phyloP scores from a whole-genome alignment of 2,888 invertebrate species.

The Euproctis similis region DNA sequence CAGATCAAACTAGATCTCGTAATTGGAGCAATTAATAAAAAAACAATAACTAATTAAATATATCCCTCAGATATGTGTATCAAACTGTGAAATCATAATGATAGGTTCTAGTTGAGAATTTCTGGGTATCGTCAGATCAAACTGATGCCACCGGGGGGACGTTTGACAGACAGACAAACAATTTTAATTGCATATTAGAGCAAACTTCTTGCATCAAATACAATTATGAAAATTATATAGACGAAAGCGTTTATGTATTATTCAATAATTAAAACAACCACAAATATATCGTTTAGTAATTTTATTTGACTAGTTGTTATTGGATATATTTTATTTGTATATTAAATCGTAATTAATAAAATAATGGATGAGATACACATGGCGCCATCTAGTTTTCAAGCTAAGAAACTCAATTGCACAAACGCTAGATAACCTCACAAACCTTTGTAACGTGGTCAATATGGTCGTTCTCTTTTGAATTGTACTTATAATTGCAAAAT shows the following conservation, averaged over 20 bases:
- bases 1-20: constrained; percentile 4
- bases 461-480: too few relatives aligned
- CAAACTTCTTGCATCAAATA: constrained; percentile 29
- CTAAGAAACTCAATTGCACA: too few relatives aligned
- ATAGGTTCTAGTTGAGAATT: constrained; percentile 38
- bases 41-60: constrained; percentile 36
- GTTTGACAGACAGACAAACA: constrained; percentile 61
- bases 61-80: constrained; percentile 19
- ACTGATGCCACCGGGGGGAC: constrained; percentile 58
- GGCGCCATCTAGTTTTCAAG: neutral
- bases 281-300: too few relatives aligned
- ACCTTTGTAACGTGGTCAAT: too few relatives aligned
- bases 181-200: constrained; percentile 59
- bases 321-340: too few relatives aligned
- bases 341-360: too few relatives aligned
- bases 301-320: too few relatives aligned
- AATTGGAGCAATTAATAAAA: constrained; percentile 19
- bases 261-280: constrained; percentile 18
- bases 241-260: constrained; percentile 18
- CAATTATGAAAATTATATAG: constrained; percentile 39
- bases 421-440: too few relatives aligned
- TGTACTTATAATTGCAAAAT: too few relatives aligned
- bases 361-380: neutral
- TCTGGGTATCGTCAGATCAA: constrained; percentile 42
- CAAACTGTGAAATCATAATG: constrained; percentile 41